These are phyloP conservation scores for Chymomyza costata DNA, from an alignment of 1,140 invertebrate species.

Conservation along the genomic window DNA sequence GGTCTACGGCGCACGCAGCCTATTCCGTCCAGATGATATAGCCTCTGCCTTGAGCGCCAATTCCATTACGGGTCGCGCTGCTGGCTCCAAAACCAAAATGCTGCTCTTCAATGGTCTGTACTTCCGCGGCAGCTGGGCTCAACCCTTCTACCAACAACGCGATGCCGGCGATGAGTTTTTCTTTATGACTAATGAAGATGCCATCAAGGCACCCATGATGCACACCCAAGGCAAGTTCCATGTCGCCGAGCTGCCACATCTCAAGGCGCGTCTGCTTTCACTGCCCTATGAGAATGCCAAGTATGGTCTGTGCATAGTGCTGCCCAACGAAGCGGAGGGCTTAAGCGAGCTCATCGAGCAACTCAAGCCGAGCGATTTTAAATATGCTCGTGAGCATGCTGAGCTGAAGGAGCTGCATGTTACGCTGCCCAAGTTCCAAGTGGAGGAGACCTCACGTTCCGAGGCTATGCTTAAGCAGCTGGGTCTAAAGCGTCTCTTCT, in stretches of 20 bases:
- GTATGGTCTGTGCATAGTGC: conserved; percentile 77
- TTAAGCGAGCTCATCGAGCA: conserved; percentile 68
- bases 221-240: conserved; percentile 77
- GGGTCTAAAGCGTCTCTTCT: conserved; percentile 78
- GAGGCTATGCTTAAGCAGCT: conserved; percentile 73
- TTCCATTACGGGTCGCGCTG: conserved; percentile 60
- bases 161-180: conserved; percentile 76
- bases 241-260: conserved; percentile 76
- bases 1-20: conserved; percentile 52
- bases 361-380: conserved; percentile 53
- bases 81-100: conserved; percentile 76
- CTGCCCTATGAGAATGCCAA: conserved; percentile 79
- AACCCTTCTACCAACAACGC: conserved; percentile 53
- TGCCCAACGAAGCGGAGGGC: conserved; percentile 77
- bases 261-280: conserved; percentile 78
- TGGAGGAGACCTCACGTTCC: conserved; percentile 67
- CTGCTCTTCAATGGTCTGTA: conserved; percentile 81
- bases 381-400: conserved; percentile 23
- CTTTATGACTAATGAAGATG: conserved; percentile 78
- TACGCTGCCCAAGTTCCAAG: conserved; percentile 63
- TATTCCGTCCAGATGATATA: conserved; percentile 68
- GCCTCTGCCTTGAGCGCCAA: conserved; percentile 69
- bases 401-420: conserved; percentile 50
- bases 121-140: conserved; percentile 76
- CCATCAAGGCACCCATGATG: conserved; percentile 78